Percentiles rank a stretch among this genome's conserved stretches.
Conservation (phyloP, 2,797 vertebrate genomes). For the Numenius phaeopus region DNA sequence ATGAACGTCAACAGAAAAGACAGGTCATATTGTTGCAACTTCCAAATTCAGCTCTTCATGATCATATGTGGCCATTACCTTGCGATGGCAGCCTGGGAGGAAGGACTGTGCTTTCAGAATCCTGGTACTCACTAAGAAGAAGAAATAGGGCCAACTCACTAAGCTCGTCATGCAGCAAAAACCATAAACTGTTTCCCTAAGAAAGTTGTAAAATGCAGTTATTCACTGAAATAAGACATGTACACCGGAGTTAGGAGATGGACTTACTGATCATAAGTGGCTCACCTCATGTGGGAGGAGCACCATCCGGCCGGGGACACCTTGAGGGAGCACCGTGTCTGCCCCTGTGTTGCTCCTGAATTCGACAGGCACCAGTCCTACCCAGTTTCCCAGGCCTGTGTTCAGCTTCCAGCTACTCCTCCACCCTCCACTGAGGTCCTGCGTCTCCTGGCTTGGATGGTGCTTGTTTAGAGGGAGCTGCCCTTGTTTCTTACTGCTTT, state of each 20-base stretch:
- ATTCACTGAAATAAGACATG: not conserved
- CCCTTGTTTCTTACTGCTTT: not conserved
- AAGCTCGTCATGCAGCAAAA: not conserved
- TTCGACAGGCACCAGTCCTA: rapidly evolving
- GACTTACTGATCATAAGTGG: not conserved
- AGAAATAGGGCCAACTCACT: not conserved
- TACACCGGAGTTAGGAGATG: not conserved
- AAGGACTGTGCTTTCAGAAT: not conserved
- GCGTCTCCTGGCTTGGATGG: rapidly evolving
- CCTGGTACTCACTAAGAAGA: not conserved
- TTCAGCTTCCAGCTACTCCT: not conserved
- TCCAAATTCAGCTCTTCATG: not conserved
- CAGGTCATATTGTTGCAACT: not conserved
- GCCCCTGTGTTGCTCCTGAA: not conserved
- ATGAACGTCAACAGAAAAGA: not conserved
- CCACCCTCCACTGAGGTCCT: rapidly evolving
- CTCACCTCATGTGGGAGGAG: not conserved
- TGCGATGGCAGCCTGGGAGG: not conserved
- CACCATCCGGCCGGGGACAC: rapidly evolving
- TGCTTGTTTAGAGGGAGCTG: not conserved
- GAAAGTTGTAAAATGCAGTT: not conserved
- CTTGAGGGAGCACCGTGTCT: not conserved
- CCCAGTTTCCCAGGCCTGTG: not conserved
- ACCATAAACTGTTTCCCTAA: not conserved
- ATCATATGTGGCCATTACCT: not conserved